Base-by-base conservation (phyloP, 2,113 vertebrate genomes). In the Hemichromis elongatus region DNA sequence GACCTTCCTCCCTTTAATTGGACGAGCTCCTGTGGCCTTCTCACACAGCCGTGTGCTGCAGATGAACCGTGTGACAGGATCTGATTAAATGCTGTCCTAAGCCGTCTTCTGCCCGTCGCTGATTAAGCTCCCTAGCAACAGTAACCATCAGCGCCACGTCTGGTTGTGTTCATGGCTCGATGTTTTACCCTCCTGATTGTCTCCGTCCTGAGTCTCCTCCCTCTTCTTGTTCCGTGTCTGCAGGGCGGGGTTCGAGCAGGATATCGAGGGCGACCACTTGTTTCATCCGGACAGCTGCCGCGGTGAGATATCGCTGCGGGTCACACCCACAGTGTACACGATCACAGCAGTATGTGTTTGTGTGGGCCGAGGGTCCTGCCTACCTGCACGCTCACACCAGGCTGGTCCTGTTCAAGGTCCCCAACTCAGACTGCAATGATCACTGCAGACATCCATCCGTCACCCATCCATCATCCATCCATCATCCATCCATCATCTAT, bases 191-290 rank as follows among this genome's bases (percentile, higher is more conserved):
- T 37, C 53, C 14, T 40, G 28, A 82, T 77, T 82, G 9, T 8
- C 9, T 42, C 24, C 37, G n/a, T 5, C n/a, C 2, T n/a, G n/a
- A n/a, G n/a, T 68, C n/a, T 7, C 40, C 50, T 28, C 66, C 40
- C 66, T 40, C 33, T 26, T 61, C 4, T 66, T 6, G 57, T 26
- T 30, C n/a, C 42, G 6, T 50, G 10, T 86, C 63, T 80, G 80
- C 90, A 95, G 94, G 81, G 86, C 94, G 2, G 93, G 92, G 3
- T 95, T 94, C 55, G 93, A 94, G 4, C 94, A 95, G 83, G 93
- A 95, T 7, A 80, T 93, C 10, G 93, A 94, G 37, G 93, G 91
- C 5, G 92, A 92, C 75, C 88, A 89, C 68, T 82, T 45, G 9
- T 9, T 81, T 14, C 52, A 70, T 7, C 7, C 75, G 0, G 87